Evolutionary conservation across 2,113 vertebrate species (phyloP), one percentile per base, ranked within the genome.

Genomic region (Hypomesus transpacificus): DNA sequence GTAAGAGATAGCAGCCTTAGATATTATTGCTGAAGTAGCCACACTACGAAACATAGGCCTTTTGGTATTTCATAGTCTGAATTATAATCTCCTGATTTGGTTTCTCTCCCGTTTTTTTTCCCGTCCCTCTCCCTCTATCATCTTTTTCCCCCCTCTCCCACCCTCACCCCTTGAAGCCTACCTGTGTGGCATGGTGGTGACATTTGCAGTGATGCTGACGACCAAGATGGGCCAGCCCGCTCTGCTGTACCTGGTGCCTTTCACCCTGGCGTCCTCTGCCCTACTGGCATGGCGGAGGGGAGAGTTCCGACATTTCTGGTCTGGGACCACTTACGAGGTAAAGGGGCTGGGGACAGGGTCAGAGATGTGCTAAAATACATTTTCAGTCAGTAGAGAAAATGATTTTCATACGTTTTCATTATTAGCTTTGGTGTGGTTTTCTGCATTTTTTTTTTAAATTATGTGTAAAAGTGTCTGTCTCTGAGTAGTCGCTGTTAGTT

Each of bases 221-320:
- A 94, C 95, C 66, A 93, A 91, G 76, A 95, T 91, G 91, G 96
- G 95, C 56, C 97, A 99, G 75, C 97, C 97, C 3, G 97, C 97
- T 14, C 92, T 99, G 14, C 95, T 99, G 69, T 99, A 98, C 74
- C 88, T 98, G 39, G 97, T 98, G 72, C 97, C 97, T 0, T 98
- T 95, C 80, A 99, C 95, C 3, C 92, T 99, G 58, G 78, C 96
- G 67, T 91, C 94, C 57, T 92, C 92, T 14, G 87, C 93, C 0
- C 16, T 94, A 18, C 71, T 98, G 71, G 97, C 97, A 39, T 93
- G 88, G 83, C 93, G 80, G 58, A 92, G 94, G 73, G 92, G 92
- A 34, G 94, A 99, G 88, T 92, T 99, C 90, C 93, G 80, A 77
- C 94, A 92, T 28, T 98, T 99, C 84, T 99, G 97, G 97, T 82